phyloP scores from a whole-genome alignment of 2,113 vertebrate species.

The Gavia stellata region DNA sequence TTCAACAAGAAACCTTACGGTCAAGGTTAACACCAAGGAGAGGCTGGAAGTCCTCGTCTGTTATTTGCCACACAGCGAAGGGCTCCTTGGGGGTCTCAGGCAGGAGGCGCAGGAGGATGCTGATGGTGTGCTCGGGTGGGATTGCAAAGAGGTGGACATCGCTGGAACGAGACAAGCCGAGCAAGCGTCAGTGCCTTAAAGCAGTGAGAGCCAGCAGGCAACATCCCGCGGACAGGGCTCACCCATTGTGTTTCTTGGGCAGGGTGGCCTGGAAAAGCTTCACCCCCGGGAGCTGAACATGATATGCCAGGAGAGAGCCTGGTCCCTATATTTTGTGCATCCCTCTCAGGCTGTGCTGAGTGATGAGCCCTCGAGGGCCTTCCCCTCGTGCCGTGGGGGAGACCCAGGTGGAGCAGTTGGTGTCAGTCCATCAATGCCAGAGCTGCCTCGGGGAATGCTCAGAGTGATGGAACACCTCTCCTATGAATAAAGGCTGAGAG shows the following conservation, averaged over 20 bases:
- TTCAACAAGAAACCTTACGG: slow-evolving; percentile 72
- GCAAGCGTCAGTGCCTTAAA: neutral
- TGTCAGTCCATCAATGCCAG: neutral
- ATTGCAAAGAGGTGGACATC: slow-evolving; percentile 79
- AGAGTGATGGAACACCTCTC: neutral
- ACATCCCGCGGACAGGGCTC: neutral
- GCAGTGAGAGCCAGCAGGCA: neutral
- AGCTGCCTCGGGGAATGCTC: neutral
- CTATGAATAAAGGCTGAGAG: neutral
- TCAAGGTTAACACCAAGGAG: slow-evolving; percentile 87
- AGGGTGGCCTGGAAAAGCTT: neutral
- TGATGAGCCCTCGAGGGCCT: neutral
- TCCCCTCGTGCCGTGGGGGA: rapidly evolving
- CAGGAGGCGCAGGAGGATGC: slow-evolving; percentile 82
- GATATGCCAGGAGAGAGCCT: rapidly evolving
- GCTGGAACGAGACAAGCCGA: neutral
- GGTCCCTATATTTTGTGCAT: rapidly evolving
- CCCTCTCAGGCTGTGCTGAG: neutral
- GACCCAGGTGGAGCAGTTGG: neutral
- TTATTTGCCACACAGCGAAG: slow-evolving; percentile 91
- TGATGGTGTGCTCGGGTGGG: slow-evolving; percentile 82
- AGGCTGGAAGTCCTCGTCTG: slow-evolving; percentile 85
- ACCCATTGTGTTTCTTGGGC: rapidly evolving
- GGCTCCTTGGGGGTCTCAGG: slow-evolving; percentile 82
- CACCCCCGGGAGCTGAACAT: rapidly evolving